A percentile compares a stretch with the other conserved stretches of the same genome.
Evolutionary conservation across 2,797 vertebrate species (phyloP).

Genomic region (Acipenser transmontanus): DNA sequence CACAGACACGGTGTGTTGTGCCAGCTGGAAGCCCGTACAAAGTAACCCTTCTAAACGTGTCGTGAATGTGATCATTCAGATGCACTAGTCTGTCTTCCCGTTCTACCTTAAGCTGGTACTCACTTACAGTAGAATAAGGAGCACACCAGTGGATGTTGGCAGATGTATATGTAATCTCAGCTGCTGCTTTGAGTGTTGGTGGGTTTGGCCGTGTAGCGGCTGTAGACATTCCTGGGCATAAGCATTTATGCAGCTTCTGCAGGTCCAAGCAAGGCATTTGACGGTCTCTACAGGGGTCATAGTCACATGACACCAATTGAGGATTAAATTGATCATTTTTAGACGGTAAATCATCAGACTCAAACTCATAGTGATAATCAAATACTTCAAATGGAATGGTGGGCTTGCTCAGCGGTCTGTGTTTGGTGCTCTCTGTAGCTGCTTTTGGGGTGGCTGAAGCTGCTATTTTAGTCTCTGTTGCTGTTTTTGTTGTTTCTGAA

Average conservation of each 20-base stretch:
- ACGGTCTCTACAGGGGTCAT: slow-evolving; percentile 60
- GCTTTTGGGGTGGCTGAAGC: no score
- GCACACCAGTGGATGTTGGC: slow-evolving; percentile 60
- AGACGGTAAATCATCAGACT: no score
- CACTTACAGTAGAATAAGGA: slow-evolving; percentile 53
- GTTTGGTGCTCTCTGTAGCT: no score
- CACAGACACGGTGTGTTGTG: slow-evolving; percentile 53
- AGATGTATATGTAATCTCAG: slow-evolving; percentile 53
- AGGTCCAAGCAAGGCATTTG: slow-evolving; percentile 58
- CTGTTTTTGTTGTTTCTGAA: no score
- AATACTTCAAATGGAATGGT: no score
- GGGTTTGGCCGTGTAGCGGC: slow-evolving; percentile 48
- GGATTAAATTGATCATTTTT: no score
- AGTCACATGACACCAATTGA: slow-evolving; percentile 41
- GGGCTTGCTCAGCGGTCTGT: no score
- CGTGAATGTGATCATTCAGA: slow-evolving; percentile 33
- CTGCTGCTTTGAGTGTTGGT: slow-evolving; percentile 41
- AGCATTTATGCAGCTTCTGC: slow-evolving; percentile 39
- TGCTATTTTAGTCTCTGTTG: no score
- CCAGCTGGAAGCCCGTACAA: slow-evolving; percentile 48
- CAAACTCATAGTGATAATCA: no score
- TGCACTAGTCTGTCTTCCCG: neutral
- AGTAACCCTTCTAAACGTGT: slow-evolving; percentile 47
- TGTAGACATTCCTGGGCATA: slow-evolving; percentile 46
- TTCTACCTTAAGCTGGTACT: slow-evolving; percentile 43